A percentile compares a stretch with the other conserved stretches of the same genome.
phyloP scores from a whole-genome alignment of 2,113 vertebrate genomes.

The Paramisgurnus dabryanus region DNA sequence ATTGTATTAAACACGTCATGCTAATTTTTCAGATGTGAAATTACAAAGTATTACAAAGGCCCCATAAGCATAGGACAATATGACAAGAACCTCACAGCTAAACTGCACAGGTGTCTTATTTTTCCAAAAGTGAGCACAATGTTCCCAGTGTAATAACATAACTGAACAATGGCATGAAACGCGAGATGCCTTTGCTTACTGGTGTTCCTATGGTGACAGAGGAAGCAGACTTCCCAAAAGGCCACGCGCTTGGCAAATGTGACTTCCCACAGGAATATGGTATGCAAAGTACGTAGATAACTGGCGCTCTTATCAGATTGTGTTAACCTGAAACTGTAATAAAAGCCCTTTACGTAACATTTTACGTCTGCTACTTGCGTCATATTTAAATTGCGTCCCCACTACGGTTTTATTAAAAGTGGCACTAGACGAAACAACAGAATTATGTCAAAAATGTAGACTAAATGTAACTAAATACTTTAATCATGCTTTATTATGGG shows the following conservation, averaged over 20 bases:
- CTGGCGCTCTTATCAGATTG: conserved; percentile 64
- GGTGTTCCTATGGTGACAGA: conserved; percentile 67
- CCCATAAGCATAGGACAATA: background rate
- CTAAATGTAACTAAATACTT: no score
- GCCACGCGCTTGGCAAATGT: conserved; percentile 54
- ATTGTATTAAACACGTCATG: background rate
- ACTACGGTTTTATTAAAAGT: background rate
- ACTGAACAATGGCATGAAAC: conserved; percentile 68
- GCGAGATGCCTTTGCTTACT: conserved; percentile 72
- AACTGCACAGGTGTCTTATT: conserved; percentile 36
- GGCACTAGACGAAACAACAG: no score
- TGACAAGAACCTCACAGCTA: conserved; percentile 24
- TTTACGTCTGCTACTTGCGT: conserved; percentile 21
- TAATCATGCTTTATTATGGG: no score
- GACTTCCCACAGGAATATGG: conserved; percentile 48
- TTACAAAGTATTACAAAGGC: background rate
- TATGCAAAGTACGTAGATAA: conserved; percentile 65
- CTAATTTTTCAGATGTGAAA: no score
- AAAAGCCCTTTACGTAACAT: conserved; percentile 49
- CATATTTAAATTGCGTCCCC: conserved; percentile 6
- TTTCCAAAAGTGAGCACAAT: conserved; percentile 50
- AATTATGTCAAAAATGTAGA: no score
- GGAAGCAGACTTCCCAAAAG: conserved; percentile 59
- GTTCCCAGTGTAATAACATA: conserved; percentile 60
- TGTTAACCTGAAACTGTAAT: conserved; percentile 61